Evolutionary conservation across 2,797 vertebrate species (phyloP).

Genomic region (Sebastes trivittatus): DNA sequence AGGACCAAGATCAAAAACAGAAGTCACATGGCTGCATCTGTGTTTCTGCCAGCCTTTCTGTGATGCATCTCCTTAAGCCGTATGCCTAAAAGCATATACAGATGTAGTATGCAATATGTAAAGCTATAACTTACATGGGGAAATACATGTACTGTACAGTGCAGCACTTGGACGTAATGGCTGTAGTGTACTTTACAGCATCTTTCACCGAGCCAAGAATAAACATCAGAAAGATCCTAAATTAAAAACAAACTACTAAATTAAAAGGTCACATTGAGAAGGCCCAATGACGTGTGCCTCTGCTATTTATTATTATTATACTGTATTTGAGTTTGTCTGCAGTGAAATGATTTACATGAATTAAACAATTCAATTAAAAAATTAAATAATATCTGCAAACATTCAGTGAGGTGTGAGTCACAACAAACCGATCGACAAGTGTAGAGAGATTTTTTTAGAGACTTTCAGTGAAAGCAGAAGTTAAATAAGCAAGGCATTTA

Average conservation of each 20-base stretch:
- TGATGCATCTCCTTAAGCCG: not conserved
- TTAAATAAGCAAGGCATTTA: not conserved
- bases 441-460: not conserved
- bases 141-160: not conserved
- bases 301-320: not conserved
- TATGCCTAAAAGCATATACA: not conserved
- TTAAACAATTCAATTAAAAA: not conserved
- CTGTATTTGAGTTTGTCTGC: not conserved
- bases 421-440: not conserved
- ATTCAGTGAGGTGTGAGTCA: not conserved
- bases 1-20: too few relatives aligned
- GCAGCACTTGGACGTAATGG: not conserved
- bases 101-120: constrained; percentile 9
- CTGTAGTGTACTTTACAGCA: not conserved
- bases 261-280: not conserved
- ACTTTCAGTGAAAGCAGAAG: not conserved
- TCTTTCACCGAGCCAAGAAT: not conserved
- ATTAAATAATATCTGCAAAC: not conserved
- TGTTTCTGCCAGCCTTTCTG: not conserved
- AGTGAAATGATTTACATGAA: not conserved
- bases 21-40: not conserved
- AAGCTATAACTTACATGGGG: not conserved
- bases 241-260: not conserved
- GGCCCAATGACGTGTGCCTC: not conserved
- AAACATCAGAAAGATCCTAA: not conserved